These are phyloP conservation scores for Petromus typicus DNA, from an alignment of 2,113 vertebrate species.

Conservation along the genomic window DNA sequence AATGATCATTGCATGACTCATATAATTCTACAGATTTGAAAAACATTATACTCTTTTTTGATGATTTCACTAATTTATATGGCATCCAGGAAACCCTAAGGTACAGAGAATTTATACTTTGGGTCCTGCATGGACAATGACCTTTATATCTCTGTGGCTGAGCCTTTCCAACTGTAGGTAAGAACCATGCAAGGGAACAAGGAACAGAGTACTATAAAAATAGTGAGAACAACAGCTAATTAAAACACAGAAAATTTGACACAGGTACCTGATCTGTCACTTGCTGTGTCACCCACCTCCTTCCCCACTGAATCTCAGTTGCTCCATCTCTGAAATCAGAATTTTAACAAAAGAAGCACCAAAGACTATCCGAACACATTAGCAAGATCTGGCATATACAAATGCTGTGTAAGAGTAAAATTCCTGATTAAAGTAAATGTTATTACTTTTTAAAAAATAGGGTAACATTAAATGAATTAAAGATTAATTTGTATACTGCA, in stretches of 20 bases:
- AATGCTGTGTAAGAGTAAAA: conserved; percentile 4
- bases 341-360: not conserved
- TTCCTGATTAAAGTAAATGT: not conserved
- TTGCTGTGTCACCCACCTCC: not conserved
- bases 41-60: too few species aligned
- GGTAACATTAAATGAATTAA: not conserved
- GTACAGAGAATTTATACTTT: not conserved
- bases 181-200: not conserved
- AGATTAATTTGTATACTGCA: not conserved
- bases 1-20: not conserved
- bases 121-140: not conserved
- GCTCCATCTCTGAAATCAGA: not conserved
- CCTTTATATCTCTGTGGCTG: not conserved
- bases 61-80: not conserved
- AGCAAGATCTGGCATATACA: not conserved
- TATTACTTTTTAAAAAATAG: not conserved
- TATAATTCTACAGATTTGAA: not conserved
- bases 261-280: not conserved
- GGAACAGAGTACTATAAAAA: not conserved
- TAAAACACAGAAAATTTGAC: not conserved
- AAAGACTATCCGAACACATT: not conserved
- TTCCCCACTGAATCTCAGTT: not conserved
- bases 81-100: not conserved
- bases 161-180: too few species aligned
- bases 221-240: not conserved